phyloP scores from a whole-genome alignment of 2,113 vertebrate species.

The Antennarius striatus region DNA sequence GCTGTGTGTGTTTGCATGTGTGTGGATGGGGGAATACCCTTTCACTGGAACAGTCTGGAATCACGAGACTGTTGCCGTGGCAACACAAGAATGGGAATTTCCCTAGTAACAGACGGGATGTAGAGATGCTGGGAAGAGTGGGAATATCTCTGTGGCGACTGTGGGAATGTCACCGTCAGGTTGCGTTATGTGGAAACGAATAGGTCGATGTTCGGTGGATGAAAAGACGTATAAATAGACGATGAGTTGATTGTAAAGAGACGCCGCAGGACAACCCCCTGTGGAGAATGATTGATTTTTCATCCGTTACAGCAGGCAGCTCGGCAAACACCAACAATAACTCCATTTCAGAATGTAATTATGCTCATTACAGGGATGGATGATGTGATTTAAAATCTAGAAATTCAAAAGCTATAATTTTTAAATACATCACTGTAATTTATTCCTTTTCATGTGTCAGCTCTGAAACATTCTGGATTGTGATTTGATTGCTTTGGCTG shows the following conservation, averaged over 20 bases:
- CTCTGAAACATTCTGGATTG: background rate
- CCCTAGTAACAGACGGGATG: slow-evolving; percentile 68
- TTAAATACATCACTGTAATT: background rate
- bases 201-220: background rate
- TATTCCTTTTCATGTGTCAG: background rate
- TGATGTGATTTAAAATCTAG: slow-evolving; percentile 9
- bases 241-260: slow-evolving; percentile 3
- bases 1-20: slow-evolving; percentile 21
- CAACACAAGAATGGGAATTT: slow-evolving; percentile 68
- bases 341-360: background rate
- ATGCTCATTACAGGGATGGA: background rate
- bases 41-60: slow-evolving; percentile 70
- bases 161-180: background rate
- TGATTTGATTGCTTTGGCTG: background rate
- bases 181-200: background rate
- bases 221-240: slow-evolving; percentile 17
- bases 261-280: slow-evolving; percentile 16
- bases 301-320: slow-evolving; percentile 21
- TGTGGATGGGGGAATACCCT: slow-evolving; percentile 71
- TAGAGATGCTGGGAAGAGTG: slow-evolving; percentile 46
- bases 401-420: too few relatives aligned
- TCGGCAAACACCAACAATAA: slow-evolving; percentile 34
- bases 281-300: slow-evolving; percentile 26
- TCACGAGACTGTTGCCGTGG: slow-evolving; percentile 67
- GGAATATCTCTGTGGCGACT: slow-evolving; percentile 52